Conservation (phyloP, 2,888 invertebrate species). For the Axea sp. region DNA sequence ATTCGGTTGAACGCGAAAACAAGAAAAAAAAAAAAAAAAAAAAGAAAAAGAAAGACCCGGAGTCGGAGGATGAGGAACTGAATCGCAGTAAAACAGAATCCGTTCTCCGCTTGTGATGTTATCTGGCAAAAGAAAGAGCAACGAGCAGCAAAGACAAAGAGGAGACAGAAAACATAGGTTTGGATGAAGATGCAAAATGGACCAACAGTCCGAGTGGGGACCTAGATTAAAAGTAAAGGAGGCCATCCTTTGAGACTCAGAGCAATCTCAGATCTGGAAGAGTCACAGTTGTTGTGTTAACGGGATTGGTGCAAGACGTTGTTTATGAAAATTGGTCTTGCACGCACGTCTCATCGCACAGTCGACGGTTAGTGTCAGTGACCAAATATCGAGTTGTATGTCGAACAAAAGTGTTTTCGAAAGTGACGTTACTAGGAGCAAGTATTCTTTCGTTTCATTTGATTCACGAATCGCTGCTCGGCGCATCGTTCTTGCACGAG, state of each 20-base stretch:
- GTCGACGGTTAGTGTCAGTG: constrained; percentile 66
- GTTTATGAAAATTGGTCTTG: constrained; percentile 65
- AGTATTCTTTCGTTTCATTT: constrained; percentile 18
- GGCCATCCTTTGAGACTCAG: constrained; percentile 78
- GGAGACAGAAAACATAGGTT: constrained; percentile 64
- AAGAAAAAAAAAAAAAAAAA: not conserved
- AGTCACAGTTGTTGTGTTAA: constrained; percentile 73
- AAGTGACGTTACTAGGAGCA: constrained; percentile 21
- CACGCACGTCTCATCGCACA: constrained; percentile 50
- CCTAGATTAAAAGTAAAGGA: constrained; percentile 79
- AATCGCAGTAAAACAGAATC: constrained; percentile 28
- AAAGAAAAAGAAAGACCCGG: constrained; percentile 6
- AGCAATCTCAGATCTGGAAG: constrained; percentile 78
- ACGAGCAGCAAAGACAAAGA: constrained; percentile 58
- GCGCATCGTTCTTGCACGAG: too few relatives aligned
- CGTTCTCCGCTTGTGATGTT: constrained; percentile 51
- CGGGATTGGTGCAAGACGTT: constrained; percentile 56
- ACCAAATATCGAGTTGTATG: constrained; percentile 20
- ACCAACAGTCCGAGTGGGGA: constrained; percentile 77
- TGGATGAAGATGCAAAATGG: constrained; percentile 77
- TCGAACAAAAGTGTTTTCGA: constrained; percentile 17
- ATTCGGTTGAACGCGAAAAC: too few relatives aligned
- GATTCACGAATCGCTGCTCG: too few relatives aligned
- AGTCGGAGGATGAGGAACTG: constrained; percentile 23
- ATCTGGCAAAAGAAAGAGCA: constrained; percentile 56